These are phyloP conservation scores for Zosterops japonicus DNA, from an alignment of 2,113 vertebrate species.

Conservation along the genomic window DNA sequence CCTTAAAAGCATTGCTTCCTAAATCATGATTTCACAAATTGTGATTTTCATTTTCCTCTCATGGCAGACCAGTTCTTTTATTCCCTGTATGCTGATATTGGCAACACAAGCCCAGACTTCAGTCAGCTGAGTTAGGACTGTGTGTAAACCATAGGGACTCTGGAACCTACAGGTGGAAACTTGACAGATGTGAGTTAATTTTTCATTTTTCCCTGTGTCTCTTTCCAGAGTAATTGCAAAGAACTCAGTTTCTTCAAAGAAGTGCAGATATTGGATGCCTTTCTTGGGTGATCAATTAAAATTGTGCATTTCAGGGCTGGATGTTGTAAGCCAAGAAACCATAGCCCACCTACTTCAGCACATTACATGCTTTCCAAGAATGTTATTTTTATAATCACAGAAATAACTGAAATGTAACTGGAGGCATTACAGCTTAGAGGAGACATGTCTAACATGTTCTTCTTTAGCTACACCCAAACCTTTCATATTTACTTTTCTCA, in stretches of 20 bases:
- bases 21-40: neutral
- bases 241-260: neutral
- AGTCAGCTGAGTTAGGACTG: neutral
- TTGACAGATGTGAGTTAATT: neutral
- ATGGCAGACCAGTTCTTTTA: neutral
- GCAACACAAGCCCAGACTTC: neutral
- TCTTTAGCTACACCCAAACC: neutral
- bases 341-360: neutral
- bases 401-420: neutral
- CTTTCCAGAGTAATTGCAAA: neutral
- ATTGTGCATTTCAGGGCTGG: fast-evolving
- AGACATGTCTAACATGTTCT: neutral
- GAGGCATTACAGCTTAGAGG: neutral
- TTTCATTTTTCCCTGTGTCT: neutral
- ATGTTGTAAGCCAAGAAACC: neutral
- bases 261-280: neutral
- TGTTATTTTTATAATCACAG: neutral
- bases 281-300: neutral
- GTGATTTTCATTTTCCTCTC: neutral
- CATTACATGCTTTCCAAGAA: neutral
- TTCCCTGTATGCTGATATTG: neutral
- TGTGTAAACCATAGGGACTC: neutral
- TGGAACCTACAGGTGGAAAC: neutral
- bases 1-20: neutral
- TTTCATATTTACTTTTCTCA: neutral